Conservation (phyloP, 35 echinoderm and acorn worm genomes). For the Antedon bifida region DNA sequence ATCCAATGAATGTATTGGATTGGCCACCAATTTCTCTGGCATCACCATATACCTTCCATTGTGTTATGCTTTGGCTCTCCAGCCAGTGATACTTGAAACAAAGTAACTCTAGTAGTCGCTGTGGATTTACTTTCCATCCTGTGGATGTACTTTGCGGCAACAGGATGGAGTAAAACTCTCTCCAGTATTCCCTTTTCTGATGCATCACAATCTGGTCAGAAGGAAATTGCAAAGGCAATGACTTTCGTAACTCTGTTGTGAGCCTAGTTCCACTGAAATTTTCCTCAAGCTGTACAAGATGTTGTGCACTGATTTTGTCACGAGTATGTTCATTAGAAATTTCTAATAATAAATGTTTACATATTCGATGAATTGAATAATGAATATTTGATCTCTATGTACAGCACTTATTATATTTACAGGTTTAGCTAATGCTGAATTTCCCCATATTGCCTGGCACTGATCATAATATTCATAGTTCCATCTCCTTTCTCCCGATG, state of each 20-base stretch:
- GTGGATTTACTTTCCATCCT: slow-evolving; percentile 13
- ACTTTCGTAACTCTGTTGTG: background rate
- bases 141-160: slow-evolving; percentile 17
- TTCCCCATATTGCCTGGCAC: too few relatives aligned
- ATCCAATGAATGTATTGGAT: slow-evolving; percentile 9
- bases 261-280: slow-evolving; percentile 19
- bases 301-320: too few relatives aligned
- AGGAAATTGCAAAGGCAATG: background rate
- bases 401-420: too few relatives aligned
- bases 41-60: slow-evolving; percentile 30
- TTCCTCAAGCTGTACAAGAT: slow-evolving; percentile 12
- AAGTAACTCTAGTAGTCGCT: slow-evolving; percentile 14
- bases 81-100: slow-evolving; percentile 20
- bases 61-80: background rate
- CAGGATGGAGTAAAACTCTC: slow-evolving; percentile 25
- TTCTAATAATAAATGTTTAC: too few relatives aligned
- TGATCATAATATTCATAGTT: too few relatives aligned
- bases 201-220: background rate
- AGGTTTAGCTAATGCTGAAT: too few relatives aligned
- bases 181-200: slow-evolving; percentile 24
- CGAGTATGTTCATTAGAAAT: too few relatives aligned
- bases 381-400: too few relatives aligned
- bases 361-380: too few relatives aligned
- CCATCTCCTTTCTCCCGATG: too few relatives aligned
- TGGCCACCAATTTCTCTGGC: slow-evolving; percentile 25